Conservation (phyloP, 2,797 vertebrate species). For the Chloroceryle amazona region DNA sequence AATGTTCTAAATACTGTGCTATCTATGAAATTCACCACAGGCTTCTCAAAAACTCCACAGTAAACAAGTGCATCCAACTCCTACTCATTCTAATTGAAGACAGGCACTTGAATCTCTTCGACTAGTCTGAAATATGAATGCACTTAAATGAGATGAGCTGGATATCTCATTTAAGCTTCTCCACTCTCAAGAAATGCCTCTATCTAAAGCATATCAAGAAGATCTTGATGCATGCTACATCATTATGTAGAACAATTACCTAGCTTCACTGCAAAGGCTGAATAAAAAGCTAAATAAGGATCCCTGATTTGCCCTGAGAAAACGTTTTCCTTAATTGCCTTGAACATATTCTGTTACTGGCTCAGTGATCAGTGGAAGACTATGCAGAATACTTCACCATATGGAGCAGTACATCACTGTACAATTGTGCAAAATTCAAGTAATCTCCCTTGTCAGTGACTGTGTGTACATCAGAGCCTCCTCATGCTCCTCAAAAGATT, state of each 20-base stretch:
- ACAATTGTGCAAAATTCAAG: not conserved
- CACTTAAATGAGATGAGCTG: constrained; percentile 50
- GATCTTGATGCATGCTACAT: constrained; percentile 23
- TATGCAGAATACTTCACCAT: not conserved
- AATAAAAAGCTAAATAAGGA: constrained; percentile 38
- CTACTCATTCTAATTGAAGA: constrained; percentile 38
- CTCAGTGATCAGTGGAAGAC: not conserved
- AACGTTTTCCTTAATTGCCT: not conserved
- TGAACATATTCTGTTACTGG: not conserved
- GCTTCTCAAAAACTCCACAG: constrained; percentile 13
- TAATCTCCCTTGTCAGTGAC: not conserved
- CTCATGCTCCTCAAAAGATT: not conserved
- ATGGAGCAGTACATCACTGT: not conserved
- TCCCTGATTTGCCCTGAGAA: not conserved
- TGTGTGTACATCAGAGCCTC: not conserved
- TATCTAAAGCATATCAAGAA: constrained; percentile 24
- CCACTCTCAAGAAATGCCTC: constrained; percentile 19
- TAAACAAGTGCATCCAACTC: constrained; percentile 18
- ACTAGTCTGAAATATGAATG: constrained; percentile 48
- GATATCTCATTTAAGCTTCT: constrained; percentile 45
- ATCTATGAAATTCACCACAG: not conserved
- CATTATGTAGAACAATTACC: constrained; percentile 58
- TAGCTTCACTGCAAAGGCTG: constrained; percentile 13
- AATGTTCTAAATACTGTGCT: not conserved
- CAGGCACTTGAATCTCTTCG: not conserved